Conservation (phyloP, 1,140 invertebrate species). For the Pseudachorutes palmiensis region DNA sequence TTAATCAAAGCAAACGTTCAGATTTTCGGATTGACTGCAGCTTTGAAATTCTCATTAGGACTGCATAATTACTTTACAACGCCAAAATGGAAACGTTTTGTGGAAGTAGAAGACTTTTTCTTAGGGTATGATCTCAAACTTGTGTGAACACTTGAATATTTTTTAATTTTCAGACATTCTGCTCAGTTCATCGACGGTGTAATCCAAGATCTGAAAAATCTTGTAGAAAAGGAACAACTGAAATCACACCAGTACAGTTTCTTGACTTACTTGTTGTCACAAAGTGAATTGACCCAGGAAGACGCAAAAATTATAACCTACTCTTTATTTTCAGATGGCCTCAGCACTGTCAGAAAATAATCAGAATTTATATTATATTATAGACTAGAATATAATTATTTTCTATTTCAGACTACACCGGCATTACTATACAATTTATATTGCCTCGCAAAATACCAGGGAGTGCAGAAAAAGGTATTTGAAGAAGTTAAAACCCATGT, state of each 20-base stretch:
- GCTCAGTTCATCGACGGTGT: conserved; percentile 36
- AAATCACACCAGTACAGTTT: conserved; percentile 45
- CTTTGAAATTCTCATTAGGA: conserved; percentile 45
- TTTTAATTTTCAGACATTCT: conserved; percentile 38
- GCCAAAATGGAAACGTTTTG: conserved; percentile 42
- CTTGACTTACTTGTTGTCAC: conserved; percentile 45
- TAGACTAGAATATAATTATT: background rate
- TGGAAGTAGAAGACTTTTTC: conserved; percentile 44
- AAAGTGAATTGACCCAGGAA: conserved; percentile 43
- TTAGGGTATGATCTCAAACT: conserved; percentile 38
- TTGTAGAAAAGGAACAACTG: conserved; percentile 39
- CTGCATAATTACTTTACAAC: conserved; percentile 45
- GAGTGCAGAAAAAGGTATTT: conserved; percentile 46
- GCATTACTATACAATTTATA: conserved; percentile 45
- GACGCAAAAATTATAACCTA: conserved; percentile 47
- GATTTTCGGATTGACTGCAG: conserved; percentile 44
- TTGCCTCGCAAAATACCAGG: conserved; percentile 43
- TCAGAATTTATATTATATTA: conserved; percentile 18
- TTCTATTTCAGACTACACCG: conserved; percentile 44
- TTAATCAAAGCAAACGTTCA: conserved; percentile 45
- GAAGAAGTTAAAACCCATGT: conserved; percentile 43
- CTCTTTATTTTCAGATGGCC: conserved; percentile 50
- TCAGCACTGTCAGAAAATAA: conserved; percentile 52
- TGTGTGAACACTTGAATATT: background rate
- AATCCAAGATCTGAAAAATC: conserved; percentile 34